Evolutionary conservation across 2,113 vertebrate species (phyloP).

Genomic region (Periophthalmodon schlosseri): DNA sequence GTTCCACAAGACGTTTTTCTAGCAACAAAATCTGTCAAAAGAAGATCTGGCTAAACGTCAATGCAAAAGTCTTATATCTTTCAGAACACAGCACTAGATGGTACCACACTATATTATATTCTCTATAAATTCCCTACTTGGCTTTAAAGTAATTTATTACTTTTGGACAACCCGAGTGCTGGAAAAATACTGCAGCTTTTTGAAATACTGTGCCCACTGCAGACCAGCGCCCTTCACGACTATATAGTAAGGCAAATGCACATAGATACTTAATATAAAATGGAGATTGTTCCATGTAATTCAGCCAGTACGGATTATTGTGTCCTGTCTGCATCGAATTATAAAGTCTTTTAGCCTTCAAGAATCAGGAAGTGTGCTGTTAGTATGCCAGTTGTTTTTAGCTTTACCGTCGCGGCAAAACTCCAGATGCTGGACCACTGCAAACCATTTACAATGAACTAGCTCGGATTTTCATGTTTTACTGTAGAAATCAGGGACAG

Average conservation of each 20-base stretch:
- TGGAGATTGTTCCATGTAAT: background rate
- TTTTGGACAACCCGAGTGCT: slow-evolving; percentile 25
- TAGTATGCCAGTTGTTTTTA: no score
- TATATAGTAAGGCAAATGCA: slow-evolving; percentile 4
- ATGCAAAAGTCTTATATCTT: slow-evolving; percentile 40
- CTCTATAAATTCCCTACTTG: slow-evolving; percentile 21
- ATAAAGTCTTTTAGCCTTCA: no score
- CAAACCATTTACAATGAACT: no score
- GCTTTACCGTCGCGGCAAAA: no score
- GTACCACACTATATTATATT: slow-evolving; percentile 20
- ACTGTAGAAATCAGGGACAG: no score
- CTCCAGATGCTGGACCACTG: no score
- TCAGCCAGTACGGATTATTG: no score
- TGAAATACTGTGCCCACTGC: slow-evolving; percentile 13
- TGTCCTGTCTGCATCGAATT: no score
- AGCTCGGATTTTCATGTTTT: no score
- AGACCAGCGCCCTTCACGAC: slow-evolving; percentile 8
- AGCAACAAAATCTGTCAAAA: background rate
- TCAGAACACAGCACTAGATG: slow-evolving; percentile 8
- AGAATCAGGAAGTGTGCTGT: no score
- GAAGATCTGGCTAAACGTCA: slow-evolving; percentile 5
- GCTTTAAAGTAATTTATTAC: slow-evolving; percentile 33
- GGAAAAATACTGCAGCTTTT: slow-evolving; percentile 6
- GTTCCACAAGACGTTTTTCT: no score
- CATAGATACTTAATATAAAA: slow-evolving; percentile 1